Conservation (phyloP, 2,113 vertebrate species). For the Gymnarchus niloticus region DNA sequence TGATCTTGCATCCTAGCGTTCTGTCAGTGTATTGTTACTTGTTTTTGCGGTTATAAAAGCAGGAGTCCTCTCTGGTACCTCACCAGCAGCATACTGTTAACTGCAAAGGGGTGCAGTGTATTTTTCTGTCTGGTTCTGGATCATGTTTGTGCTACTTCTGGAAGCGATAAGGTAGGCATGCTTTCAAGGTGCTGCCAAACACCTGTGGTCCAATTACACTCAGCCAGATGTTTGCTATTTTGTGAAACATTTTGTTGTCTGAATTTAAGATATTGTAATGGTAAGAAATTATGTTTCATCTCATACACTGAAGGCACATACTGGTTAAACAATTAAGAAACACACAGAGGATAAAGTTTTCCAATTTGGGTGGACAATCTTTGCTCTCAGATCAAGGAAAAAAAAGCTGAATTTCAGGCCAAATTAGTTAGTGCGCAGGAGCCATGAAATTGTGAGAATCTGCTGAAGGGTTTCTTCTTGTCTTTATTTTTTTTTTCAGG, state of each 20-base stretch:
- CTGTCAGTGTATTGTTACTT: neutral
- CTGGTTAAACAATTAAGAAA: neutral
- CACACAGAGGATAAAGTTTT: neutral
- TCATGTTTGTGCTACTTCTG: slow-evolving; percentile 35
- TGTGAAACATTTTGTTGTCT: neutral
- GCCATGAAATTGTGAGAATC: neutral
- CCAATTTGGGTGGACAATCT: neutral
- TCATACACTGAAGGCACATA: neutral
- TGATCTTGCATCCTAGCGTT: neutral
- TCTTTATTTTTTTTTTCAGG: neutral
- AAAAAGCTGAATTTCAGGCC: slow-evolving; percentile 10
- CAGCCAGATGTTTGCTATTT: neutral
- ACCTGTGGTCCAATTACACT: slow-evolving; percentile 46
- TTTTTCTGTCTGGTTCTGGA: slow-evolving; percentile 40
- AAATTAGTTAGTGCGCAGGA: neutral
- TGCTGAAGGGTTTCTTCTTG: neutral
- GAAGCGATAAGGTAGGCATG: slow-evolving; percentile 37
- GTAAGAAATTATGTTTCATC: neutral
- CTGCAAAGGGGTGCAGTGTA: slow-evolving; percentile 45
- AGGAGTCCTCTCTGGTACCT: neutral
- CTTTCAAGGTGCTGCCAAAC: slow-evolving; percentile 37
- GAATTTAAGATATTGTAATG: neutral
- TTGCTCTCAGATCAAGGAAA: slow-evolving; percentile 3
- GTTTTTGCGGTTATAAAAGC: neutral
- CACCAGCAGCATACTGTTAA: neutral